Percentiles rank a stretch among this genome's conserved stretches.
These are phyloP conservation scores for Cochlearius cochlearius DNA, from an alignment of 2,113 vertebrate species.

Conservation along the genomic window DNA sequence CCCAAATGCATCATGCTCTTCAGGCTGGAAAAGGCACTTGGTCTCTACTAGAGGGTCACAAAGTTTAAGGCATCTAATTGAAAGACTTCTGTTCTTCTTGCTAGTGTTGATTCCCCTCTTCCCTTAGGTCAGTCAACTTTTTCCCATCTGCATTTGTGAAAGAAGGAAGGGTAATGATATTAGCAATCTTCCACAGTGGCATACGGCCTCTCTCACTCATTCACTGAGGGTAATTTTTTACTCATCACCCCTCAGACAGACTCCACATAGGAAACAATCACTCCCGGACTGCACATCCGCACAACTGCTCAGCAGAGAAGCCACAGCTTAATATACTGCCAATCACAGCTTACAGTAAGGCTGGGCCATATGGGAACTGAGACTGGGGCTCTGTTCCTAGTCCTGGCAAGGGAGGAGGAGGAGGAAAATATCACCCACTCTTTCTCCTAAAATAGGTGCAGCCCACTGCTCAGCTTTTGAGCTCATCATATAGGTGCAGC, in stretches of 20 bases:
- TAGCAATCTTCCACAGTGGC: not conserved
- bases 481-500: not conserved
- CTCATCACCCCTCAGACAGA: not conserved
- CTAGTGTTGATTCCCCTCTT: not conserved
- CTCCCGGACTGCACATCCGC: not conserved
- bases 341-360: not conserved
- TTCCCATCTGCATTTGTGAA: not conserved
- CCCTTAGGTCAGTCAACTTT: not conserved
- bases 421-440: constrained; percentile 23
- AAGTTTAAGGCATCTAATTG: not conserved
- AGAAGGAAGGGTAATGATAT: not conserved
- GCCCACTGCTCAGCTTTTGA: not conserved
- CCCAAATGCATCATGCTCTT: not conserved
- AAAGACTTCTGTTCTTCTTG: not conserved
- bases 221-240: not conserved
- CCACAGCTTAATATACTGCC: not conserved
- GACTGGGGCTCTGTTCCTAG: not conserved
- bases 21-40: not conserved
- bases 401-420: not conserved
- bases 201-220: not conserved
- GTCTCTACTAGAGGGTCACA: not conserved
- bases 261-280: not conserved
- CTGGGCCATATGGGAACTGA: not conserved
- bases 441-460: constrained; percentile 23
- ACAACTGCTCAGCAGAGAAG: not conserved